A percentile compares a stretch with the other conserved stretches of the same genome.
These are phyloP conservation scores for Leptinotarsa peninsularis DNA, from an alignment of 2,888 invertebrate species.

Conservation along the genomic window DNA sequence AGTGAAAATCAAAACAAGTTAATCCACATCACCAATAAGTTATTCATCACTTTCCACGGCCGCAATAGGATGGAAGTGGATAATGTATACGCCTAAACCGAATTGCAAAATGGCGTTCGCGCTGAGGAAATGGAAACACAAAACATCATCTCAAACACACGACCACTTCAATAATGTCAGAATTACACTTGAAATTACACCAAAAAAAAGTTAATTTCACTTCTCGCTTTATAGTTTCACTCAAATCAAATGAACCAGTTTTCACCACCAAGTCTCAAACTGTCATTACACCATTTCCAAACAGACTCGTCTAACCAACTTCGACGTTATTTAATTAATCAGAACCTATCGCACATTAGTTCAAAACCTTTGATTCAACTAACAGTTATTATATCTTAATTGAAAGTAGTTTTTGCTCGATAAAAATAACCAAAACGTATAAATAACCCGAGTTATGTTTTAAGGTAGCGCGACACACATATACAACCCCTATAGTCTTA, in stretches of 20 bases:
- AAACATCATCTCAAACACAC: slow-evolving; percentile 38
- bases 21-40: slow-evolving; percentile 27
- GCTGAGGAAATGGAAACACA: slow-evolving; percentile 39
- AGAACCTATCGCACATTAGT: slow-evolving; percentile 16
- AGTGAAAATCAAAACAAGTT: slow-evolving; percentile 26
- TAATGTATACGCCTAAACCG: slow-evolving; percentile 61
- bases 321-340: slow-evolving; percentile 23
- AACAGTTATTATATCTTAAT: slow-evolving; percentile 29
- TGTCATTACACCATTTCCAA: slow-evolving; percentile 38
- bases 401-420: slow-evolving; percentile 37
- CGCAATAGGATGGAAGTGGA: slow-evolving; percentile 48
- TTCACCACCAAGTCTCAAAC: slow-evolving; percentile 12
- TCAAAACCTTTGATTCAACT: slow-evolving; percentile 10
- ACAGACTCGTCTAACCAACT: slow-evolving; percentile 13
- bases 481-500: slow-evolving; percentile 54
- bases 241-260: not conserved
- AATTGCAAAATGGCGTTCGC: slow-evolving; percentile 61
- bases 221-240: not conserved
- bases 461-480: slow-evolving; percentile 60
- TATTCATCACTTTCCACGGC: slow-evolving; percentile 26
- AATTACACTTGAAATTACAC: slow-evolving; percentile 6
- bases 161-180: not conserved
- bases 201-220: slow-evolving; percentile 1
- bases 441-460: slow-evolving; percentile 54
- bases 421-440: slow-evolving; percentile 48